A percentile compares a stretch with the other conserved stretches of the same genome.
Conservation (phyloP, 2,797 vertebrate genomes). For the Anguilla anguilla region DNA sequence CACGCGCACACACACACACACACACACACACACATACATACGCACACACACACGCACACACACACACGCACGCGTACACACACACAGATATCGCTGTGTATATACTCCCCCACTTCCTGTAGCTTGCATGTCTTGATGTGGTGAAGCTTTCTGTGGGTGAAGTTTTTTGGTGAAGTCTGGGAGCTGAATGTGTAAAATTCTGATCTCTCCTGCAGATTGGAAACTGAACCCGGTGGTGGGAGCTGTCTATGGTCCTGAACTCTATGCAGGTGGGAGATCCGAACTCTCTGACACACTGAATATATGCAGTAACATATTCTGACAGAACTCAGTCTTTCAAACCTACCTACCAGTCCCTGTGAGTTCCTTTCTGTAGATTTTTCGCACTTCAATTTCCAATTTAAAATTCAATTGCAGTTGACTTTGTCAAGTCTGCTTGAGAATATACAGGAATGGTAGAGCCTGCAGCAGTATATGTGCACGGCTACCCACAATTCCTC, state of each 20-base stretch:
- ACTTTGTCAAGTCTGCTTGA: background rate
- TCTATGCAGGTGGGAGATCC: slow-evolving; percentile 86
- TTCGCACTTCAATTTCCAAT: background rate
- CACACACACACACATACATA: background rate
- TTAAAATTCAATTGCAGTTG: background rate
- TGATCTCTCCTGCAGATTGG: slow-evolving; percentile 77
- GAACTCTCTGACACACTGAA: no score
- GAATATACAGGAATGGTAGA: background rate
- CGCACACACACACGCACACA: background rate
- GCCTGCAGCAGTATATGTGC: background rate
- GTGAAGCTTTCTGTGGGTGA: background rate
- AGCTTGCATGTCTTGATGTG: background rate
- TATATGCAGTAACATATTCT: background rate
- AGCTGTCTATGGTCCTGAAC: slow-evolving; percentile 93
- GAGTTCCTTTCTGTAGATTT: background rate
- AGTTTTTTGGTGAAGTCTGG: background rate
- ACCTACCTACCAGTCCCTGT: background rate
- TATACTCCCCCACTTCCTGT: background rate
- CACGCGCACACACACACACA: background rate
- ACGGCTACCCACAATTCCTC: background rate
- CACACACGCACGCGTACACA: background rate
- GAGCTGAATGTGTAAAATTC: background rate
- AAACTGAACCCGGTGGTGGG: slow-evolving; percentile 96
- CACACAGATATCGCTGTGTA: background rate
- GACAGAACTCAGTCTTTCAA: background rate